A percentile compares a stretch with the other conserved stretches of the same genome.
Evolutionary conservation across 2,797 vertebrate species (phyloP).

Genomic region (Arrhamphus sclerolepis): DNA sequence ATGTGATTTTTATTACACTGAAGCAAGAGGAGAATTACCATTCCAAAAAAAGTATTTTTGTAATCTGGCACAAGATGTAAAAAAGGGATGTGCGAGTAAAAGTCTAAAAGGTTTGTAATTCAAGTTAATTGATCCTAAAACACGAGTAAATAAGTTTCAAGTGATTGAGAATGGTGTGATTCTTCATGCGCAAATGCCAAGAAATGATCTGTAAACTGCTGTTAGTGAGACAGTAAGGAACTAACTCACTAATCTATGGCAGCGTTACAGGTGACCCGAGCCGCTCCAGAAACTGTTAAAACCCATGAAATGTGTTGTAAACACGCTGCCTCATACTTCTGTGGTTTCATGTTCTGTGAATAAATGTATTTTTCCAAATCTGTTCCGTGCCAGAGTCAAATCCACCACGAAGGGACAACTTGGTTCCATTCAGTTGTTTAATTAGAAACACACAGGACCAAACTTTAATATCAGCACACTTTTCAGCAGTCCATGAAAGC

Average conservation of each 20-base stretch:
- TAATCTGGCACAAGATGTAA: too few relatives aligned
- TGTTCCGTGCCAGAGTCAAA: constrained; percentile 18
- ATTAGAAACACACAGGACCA: constrained; percentile 64
- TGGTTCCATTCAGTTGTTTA: constrained; percentile 63
- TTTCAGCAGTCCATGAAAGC: constrained; percentile 13
- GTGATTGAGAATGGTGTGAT: not conserved
- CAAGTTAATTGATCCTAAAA: too few relatives aligned
- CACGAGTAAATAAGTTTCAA: too few relatives aligned
- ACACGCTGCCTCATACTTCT: constrained; percentile 51
- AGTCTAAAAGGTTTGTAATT: too few relatives aligned
- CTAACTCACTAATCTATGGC: constrained; percentile 13
- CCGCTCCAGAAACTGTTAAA: not conserved
- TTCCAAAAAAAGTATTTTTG: too few relatives aligned
- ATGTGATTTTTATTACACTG: too few relatives aligned
- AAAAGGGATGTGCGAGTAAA: too few relatives aligned
- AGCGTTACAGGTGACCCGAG: constrained; percentile 18
- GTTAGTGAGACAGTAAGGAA: not conserved
- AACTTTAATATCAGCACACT: constrained; percentile 38
- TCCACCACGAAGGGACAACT: not conserved
- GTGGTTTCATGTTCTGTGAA: constrained; percentile 71
- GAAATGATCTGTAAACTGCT: not conserved
- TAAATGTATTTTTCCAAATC: constrained; percentile 84
- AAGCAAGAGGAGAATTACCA: too few relatives aligned
- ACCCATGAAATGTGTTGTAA: constrained; percentile 46
- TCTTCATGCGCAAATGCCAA: not conserved